Percentiles rank a stretch among this genome's conserved stretches.
phyloP scores from a whole-genome alignment of 2,888 invertebrate species.

The Ennomos quercinarius region DNA sequence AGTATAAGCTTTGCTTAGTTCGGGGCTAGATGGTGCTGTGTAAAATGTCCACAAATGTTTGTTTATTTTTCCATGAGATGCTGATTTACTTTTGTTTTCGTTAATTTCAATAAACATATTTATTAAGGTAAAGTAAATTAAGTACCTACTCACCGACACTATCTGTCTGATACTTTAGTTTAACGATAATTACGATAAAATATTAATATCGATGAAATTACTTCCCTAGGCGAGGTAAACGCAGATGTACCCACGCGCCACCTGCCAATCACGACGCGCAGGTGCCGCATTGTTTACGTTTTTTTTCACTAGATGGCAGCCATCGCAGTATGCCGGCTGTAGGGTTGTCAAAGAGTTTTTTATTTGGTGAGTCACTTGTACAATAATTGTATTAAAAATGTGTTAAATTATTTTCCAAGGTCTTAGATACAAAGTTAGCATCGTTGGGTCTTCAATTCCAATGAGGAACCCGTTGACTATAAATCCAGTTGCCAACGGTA shows the following conservation, averaged over 20 bases:
- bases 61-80: no score
- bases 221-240: conserved; percentile 27
- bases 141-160: background rate
- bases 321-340: conserved; percentile 24
- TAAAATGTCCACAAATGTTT: no score
- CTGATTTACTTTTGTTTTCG: no score
- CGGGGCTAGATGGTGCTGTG: no score
- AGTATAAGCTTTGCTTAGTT: no score
- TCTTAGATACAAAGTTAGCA: no score
- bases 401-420: no score
- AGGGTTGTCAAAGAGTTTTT: conserved; percentile 1
- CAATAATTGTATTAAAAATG: conserved; percentile 5
- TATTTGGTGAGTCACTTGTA: conserved; percentile 18
- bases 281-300: conserved; percentile 77
- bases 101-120: no score
- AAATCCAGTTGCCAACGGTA: no score
- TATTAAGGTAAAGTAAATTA: no score
- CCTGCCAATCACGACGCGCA: conserved; percentile 81
- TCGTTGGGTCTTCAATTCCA: no score
- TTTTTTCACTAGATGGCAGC: conserved; percentile 46
- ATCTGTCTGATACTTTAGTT: background rate
- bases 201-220: conserved; percentile 2
- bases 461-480: no score
- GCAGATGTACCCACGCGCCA: conserved; percentile 70
- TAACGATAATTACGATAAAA: conserved; percentile 1